Percentiles rank a stretch among this genome's conserved stretches.
Conservation (phyloP, 2,888 invertebrate species). For the Syrista parreyssii region DNA sequence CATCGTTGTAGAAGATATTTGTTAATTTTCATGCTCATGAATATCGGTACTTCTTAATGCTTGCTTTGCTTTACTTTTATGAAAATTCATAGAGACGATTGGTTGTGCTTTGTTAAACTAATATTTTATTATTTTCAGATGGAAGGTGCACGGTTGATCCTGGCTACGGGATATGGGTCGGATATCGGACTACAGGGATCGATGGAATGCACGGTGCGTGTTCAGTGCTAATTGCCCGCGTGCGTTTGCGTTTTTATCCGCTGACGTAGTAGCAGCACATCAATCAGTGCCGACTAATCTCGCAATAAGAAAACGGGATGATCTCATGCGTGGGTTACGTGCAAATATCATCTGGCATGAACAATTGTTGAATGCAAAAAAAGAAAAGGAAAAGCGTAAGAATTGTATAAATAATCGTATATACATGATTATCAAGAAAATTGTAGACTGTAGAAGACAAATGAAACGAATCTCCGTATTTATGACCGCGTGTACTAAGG, state of each 20-base stretch:
- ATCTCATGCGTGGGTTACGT: background rate
- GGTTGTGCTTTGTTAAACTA: background rate
- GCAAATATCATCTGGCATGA: background rate
- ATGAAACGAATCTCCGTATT: background rate
- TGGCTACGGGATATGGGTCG: background rate
- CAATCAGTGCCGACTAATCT: background rate
- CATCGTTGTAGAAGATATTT: background rate
- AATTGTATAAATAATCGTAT: background rate
- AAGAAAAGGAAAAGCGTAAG: background rate
- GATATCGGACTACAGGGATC: slow-evolving; percentile 19
- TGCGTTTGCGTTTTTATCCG: slow-evolving; percentile 36
- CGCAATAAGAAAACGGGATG: background rate
- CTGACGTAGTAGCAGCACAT: background rate
- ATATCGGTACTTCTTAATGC: background rate
- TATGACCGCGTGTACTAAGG: slow-evolving; percentile 5
- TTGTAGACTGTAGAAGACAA: background rate
- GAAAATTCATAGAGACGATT: background rate
- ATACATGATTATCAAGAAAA: background rate
- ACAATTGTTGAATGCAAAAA: background rate
- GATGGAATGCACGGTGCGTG: slow-evolving; percentile 39
- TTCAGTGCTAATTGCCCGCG: slow-evolving; percentile 43
- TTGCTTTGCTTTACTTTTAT: background rate
- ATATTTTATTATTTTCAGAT: background rate
- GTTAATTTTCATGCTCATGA: background rate
- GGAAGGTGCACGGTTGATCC: background rate